Evolutionary conservation across 2,797 vertebrate species (phyloP).

Genomic region (Gadopsis marmoratus): DNA sequence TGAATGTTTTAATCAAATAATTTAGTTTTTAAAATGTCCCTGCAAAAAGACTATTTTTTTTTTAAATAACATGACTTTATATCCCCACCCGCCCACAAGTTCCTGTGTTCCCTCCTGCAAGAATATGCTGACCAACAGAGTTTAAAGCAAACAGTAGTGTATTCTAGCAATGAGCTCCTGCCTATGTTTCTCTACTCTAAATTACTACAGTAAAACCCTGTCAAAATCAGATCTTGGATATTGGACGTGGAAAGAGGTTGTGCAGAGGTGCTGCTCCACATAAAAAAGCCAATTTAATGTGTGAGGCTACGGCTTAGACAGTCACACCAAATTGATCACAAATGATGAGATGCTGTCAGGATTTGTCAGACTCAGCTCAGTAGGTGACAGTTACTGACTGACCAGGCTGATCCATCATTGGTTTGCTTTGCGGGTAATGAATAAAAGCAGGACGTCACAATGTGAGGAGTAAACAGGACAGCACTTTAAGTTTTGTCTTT

Average conservation of each 20-base stretch:
- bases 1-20: not conserved
- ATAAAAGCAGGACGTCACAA: slow-evolving; percentile 6
- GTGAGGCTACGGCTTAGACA: not conserved
- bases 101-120: not conserved
- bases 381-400: slow-evolving; percentile 6
- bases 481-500: not conserved
- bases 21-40: not conserved
- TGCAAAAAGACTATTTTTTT: not conserved
- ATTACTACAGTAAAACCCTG: not conserved
- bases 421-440: slow-evolving; percentile 9
- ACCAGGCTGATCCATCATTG: not conserved
- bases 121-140: not conserved
- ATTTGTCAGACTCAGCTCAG: slow-evolving; percentile 17
- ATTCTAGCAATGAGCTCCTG: not conserved
- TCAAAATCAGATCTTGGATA: not conserved
- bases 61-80: not conserved
- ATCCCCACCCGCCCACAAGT: not conserved
- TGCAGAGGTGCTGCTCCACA: not conserved
- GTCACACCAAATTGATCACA: slow-evolving; percentile 15
- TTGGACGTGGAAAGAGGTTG: not conserved
- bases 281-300: slow-evolving; percentile 1
- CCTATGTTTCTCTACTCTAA: not conserved
- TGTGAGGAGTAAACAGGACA: not conserved
- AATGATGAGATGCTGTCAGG: slow-evolving; percentile 19
- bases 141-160: not conserved